Evolutionary conservation across 2,888 invertebrate species (phyloP).

Genomic region (Agriopis aurantiaria): DNA sequence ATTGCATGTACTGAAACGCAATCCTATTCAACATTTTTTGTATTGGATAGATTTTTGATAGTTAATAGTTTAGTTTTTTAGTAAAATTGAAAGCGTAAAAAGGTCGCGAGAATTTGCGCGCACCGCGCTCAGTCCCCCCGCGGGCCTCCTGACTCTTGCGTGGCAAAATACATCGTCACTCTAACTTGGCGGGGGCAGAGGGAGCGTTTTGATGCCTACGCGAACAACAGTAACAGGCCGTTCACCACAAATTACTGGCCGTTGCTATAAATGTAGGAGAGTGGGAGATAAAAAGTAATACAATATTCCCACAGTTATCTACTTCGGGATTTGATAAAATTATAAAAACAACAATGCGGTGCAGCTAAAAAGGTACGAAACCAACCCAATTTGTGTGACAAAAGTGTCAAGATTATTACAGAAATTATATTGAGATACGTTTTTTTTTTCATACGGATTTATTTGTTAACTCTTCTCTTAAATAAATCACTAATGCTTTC

Average conservation of each 20-base stretch:
- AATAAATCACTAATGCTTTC: conserved; percentile 15
- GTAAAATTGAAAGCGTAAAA: too few species aligned
- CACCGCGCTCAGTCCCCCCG: too few species aligned
- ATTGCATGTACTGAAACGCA: too few species aligned
- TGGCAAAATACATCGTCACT: too few species aligned
- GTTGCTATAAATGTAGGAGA: neutral
- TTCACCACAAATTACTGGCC: neutral
- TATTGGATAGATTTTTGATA: too few species aligned
- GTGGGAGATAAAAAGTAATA: neutral
- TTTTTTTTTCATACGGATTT: conserved; percentile 1
- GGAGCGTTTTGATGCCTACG: too few species aligned
- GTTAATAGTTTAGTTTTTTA: too few species aligned
- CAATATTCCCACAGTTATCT: neutral
- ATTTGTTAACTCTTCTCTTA: conserved; percentile 2
- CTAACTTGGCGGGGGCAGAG: too few species aligned
- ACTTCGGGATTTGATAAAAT: neutral
- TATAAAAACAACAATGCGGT: neutral
- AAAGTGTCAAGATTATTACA: neutral
- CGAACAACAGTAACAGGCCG: too few species aligned
- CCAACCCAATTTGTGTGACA: neutral
- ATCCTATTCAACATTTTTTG: too few species aligned
- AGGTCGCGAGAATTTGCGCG: too few species aligned
- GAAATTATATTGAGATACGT: neutral
- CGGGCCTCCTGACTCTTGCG: too few species aligned
- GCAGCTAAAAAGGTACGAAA: neutral